Percentiles rank a stretch among this genome's conserved stretches.
Evolutionary conservation across 2,797 vertebrate species (phyloP).

Genomic region (Anabas testudineus): DNA sequence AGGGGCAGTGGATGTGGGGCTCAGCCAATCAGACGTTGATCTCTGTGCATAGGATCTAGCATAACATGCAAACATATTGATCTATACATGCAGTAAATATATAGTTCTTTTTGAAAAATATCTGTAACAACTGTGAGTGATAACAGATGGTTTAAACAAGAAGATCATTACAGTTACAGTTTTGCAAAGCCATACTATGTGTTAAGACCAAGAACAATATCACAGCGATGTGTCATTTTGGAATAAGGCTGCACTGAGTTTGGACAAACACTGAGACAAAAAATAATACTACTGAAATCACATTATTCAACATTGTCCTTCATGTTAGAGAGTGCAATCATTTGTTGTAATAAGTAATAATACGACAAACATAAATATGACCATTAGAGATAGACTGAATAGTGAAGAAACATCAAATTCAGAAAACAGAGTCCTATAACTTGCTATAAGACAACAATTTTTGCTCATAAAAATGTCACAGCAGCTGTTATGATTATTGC

Average conservation of each 20-base stretch:
- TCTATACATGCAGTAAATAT: background rate
- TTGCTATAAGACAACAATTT: background rate
- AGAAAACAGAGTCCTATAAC: background rate
- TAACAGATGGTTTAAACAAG: background rate
- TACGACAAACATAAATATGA: background rate
- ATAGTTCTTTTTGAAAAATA: background rate
- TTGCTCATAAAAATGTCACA: background rate
- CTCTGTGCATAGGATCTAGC: conserved; percentile 3
- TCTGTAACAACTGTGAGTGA: background rate
- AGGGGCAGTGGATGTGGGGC: conserved; percentile 31
- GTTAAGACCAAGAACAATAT: background rate
- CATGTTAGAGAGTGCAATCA: background rate
- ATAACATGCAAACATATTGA: conserved; percentile 48
- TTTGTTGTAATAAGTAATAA: too few species aligned
- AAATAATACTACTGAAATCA: background rate
- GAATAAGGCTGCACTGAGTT: background rate
- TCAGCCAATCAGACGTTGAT: conserved; percentile 40
- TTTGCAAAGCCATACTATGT: background rate
- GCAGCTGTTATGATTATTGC: background rate
- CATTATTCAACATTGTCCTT: background rate
- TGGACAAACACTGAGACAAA: background rate
- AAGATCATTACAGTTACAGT: background rate
- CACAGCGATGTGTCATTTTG: background rate
- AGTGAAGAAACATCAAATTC: background rate
- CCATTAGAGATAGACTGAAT: background rate